Evolutionary conservation across 1,140 invertebrate genomes (phyloP).

Genomic region (Dendroctonus ponderosae): DNA sequence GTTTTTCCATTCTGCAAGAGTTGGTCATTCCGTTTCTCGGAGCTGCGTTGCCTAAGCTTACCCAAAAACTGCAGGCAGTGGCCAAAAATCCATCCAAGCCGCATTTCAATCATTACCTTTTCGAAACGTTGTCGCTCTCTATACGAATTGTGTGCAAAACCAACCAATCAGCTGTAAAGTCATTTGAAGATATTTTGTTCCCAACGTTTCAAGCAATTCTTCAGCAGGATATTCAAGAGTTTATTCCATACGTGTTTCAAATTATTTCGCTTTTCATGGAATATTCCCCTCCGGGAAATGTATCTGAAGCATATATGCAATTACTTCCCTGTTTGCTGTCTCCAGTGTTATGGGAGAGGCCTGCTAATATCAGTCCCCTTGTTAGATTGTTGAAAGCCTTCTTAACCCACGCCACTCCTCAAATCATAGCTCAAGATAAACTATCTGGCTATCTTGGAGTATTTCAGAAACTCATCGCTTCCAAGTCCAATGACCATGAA

Average conservation of each 20-base stretch:
- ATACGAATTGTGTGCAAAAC: slow-evolving; percentile 85
- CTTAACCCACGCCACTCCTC: slow-evolving; percentile 69
- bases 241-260: slow-evolving; percentile 98
- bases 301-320: slow-evolving; percentile 82
- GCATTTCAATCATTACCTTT: slow-evolving; percentile 97
- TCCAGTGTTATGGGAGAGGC: slow-evolving; percentile 88
- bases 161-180: slow-evolving; percentile 74
- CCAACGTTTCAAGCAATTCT: slow-evolving; percentile 92
- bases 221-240: slow-evolving; percentile 93
- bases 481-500: slow-evolving; percentile 94
- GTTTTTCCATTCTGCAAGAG: slow-evolving; percentile 78
- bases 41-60: slow-evolving; percentile 78
- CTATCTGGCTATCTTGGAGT: slow-evolving; percentile 83
- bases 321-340: slow-evolving; percentile 85
- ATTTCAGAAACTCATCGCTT: slow-evolving; percentile 95
- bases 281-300: slow-evolving; percentile 55
- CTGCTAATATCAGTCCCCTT: slow-evolving; percentile 88
- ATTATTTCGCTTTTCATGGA: slow-evolving; percentile 90
- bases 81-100: slow-evolving; percentile 94
- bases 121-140: slow-evolving; percentile 87
- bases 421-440: slow-evolving; percentile 64
- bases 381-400: slow-evolving; percentile 86
- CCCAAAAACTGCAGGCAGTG: slow-evolving; percentile 78
- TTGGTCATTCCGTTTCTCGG: slow-evolving; percentile 77
- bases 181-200: slow-evolving; percentile 89